Evolutionary conservation across 2,888 invertebrate species (phyloP).

Genomic region (Neocrepidodera transversa): DNA sequence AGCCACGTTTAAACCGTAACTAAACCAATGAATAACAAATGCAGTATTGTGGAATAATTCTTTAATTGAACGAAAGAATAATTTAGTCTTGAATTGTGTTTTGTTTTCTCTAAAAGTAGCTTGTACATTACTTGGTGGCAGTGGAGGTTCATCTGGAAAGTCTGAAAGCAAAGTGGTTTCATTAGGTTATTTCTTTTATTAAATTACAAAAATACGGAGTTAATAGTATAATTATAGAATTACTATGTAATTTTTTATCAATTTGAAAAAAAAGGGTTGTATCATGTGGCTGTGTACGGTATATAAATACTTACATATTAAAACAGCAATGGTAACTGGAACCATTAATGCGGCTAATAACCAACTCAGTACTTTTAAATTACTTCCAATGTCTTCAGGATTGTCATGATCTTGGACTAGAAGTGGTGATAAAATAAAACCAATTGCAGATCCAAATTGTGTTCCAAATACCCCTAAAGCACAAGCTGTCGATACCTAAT

Average conservation of each 20-base stretch:
- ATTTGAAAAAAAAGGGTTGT: not conserved
- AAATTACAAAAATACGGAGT: no score
- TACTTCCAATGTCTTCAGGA: constrained; percentile 50
- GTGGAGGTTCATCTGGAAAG: constrained; percentile 64
- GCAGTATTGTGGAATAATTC: constrained; percentile 77
- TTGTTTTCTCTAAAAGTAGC: constrained; percentile 63
- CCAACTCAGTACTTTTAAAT: constrained; percentile 64
- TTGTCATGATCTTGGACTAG: constrained; percentile 54
- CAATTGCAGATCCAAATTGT: constrained; percentile 72
- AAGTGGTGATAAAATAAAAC: constrained; percentile 73
- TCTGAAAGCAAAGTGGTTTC: constrained; percentile 56
- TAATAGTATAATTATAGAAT: no score
- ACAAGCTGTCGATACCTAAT: constrained; percentile 67
- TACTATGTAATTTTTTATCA: not conserved
- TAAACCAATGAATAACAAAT: constrained; percentile 79
- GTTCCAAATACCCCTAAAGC: constrained; percentile 76
- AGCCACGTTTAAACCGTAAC: constrained; percentile 93
- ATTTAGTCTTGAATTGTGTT: constrained; percentile 61
- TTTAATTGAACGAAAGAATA: constrained; percentile 72
- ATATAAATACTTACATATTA: constrained; percentile 40
- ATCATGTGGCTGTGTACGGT: no score
- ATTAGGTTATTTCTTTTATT: not conserved
- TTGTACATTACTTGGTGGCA: constrained; percentile 65
- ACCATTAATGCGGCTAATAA: constrained; percentile 64
- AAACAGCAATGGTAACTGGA: constrained; percentile 51